These are phyloP conservation scores for Nesoenas mayeri DNA, from an alignment of 2,113 vertebrate species.

Conservation along the genomic window DNA sequence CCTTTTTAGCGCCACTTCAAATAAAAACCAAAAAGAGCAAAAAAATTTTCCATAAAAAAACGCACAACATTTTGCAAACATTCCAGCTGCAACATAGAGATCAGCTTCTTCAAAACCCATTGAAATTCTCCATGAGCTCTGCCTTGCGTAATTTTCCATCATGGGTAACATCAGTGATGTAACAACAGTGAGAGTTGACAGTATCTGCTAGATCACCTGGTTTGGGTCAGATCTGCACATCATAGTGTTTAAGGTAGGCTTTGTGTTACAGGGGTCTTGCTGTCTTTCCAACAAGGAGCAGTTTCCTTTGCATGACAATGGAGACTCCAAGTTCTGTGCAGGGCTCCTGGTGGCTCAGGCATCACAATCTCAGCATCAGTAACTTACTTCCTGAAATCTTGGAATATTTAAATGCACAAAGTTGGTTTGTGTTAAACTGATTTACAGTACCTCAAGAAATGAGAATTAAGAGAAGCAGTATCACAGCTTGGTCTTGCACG, in stretches of 20 bases:
- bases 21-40: not conserved
- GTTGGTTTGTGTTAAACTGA: not conserved
- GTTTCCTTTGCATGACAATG: not conserved
- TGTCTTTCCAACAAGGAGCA: not conserved
- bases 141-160: not conserved
- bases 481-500: fast-evolving
- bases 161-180: not conserved
- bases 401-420: not conserved
- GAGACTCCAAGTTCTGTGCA: not conserved
- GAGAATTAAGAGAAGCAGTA: not conserved
- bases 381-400: not conserved
- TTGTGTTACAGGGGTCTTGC: not conserved
- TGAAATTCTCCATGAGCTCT: not conserved
- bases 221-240: not conserved
- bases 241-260: not conserved
- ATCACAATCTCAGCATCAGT: fast-evolving
- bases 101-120: not conserved
- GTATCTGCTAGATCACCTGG: not conserved
- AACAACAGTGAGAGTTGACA: not conserved
- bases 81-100: not conserved
- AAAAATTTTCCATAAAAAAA: not conserved
- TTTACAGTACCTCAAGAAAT: not conserved
- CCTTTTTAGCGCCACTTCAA: not conserved
- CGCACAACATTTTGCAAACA: not conserved
- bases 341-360: not conserved